Base-by-base conservation (phyloP, 2,888 invertebrate species). In the Isoperla grammatica region DNA sequence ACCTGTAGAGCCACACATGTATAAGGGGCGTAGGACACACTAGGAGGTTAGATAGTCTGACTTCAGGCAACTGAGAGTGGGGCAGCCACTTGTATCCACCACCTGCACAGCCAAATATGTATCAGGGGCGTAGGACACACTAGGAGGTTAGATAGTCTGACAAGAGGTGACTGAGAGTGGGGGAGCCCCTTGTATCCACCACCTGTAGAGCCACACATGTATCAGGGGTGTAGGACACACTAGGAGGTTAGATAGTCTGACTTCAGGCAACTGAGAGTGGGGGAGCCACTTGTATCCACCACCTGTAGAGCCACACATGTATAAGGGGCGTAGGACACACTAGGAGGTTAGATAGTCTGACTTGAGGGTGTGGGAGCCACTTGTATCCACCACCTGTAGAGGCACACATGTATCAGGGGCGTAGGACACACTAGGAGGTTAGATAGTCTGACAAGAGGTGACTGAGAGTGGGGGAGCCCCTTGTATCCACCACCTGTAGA, bases 391-490 rank as follows among this genome's bases (percentile, higher is more conserved):
- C 65, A 91, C 89, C 73, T 79, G 60, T 29, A 68, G 20, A 63
- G 39, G 46, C 13, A 20, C 20, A 9, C 17, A 23, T 12, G 2
- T 2, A 29, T 49, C 6, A 19, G 13, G n/a, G n/a, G n/a, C n/a
- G n/a, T n/a, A n/a, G n/a, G n/a, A n/a, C n/a, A n/a, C n/a, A n/a
- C n/a, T n/a, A n/a, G n/a, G n/a, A n/a, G n/a, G n/a, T n/a, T n/a
- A n/a, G n/a, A n/a, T n/a, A n/a, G n/a, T n/a, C n/a, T n/a, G n/a
- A n/a, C n/a, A n/a, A n/a, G 64, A 90, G 81, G 64, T 90, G 79
- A 70, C 88, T 90, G 54, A 92, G 79, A 17, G 90, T 91, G 8
- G 90, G 90, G 61, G 90, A 91, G 49, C 90, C 84, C 68, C 87
- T 88, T 19, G 87, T 88, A 71, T 91, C 91, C 68, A 90, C 83